Evolutionary conservation across 2,888 invertebrate species (phyloP), one percentile per base, ranked within the genome.

Genomic region (Brachylomia viminalis): DNA sequence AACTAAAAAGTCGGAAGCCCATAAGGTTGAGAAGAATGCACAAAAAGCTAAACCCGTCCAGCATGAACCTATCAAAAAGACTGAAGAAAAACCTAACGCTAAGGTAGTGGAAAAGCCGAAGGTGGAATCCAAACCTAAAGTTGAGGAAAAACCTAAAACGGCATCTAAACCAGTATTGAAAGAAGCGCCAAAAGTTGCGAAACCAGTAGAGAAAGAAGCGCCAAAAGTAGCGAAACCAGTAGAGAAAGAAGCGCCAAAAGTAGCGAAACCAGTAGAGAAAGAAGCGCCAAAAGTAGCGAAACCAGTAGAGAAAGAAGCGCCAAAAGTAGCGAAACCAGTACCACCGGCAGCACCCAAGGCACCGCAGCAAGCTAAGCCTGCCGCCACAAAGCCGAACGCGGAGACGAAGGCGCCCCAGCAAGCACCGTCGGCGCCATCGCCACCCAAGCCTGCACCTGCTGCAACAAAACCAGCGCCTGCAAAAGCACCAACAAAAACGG

Each of bases 11-110:
- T 15, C 67, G 15, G 70, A 82, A 33, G 20, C 73, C 38, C 93
- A 93, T 82, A 88, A 93, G 94, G 54, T 81, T 54, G 82, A 84
- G 2, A 65, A 66, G 11, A 86, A 83, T 45, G 27, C 69, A 56
- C 79, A 76, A 59, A 79, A 78, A 23, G 33, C 69, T 77, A 93
- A 81, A 92, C 81, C 87, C 87, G 92, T 23, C 81, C 90, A 79
- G 42, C 65, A 85, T 42, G 67, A 61, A 54, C 68, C 73, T 58
- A 74, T 77, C 77, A 79, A 72, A 33, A 90, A 80, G 83, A 82
- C 78, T 72, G 80, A 77, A 73, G 72, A 70, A 71, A 77, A 69
- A 76, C 77, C 80, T 49, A 86, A 85, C 77, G 82, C 78, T 27
- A 79, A 82, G 27, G 75, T 77, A 64, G 83, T 80, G 52, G 52